phyloP scores from a whole-genome alignment of 2,888 invertebrate genomes.

The Parasteatoda lunata region DNA sequence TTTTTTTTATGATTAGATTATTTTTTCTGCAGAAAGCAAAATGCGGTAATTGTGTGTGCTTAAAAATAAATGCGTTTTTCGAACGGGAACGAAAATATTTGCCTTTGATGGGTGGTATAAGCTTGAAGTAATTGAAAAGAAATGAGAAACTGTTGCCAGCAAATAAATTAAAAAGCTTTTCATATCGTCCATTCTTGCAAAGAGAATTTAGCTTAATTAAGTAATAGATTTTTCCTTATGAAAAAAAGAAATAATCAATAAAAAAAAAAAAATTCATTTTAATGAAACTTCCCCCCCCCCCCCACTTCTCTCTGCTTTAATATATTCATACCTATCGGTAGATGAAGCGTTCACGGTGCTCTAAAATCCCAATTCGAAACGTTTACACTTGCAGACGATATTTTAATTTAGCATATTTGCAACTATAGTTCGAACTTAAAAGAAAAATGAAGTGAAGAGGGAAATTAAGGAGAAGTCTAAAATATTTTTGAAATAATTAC shows the following conservation, averaged over 20 bases:
- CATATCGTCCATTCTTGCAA: constrained; percentile 5
- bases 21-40: constrained; percentile 26
- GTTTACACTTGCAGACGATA: not conserved
- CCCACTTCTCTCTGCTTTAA: too few species aligned
- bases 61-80: constrained; percentile 28
- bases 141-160: constrained; percentile 23
- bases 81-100: not conserved
- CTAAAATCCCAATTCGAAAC: not conserved
- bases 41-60: constrained; percentile 62
- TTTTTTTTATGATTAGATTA: too few species aligned
- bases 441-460: too few species aligned
- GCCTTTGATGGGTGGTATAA: constrained; percentile 8
- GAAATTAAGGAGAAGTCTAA: too few species aligned
- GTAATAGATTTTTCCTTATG: not conserved
- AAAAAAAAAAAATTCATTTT: too few species aligned
- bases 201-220: constrained; percentile 51
- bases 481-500: too few species aligned
- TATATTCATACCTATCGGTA: too few species aligned
- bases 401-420: not conserved
- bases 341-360: not conserved
- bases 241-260: not conserved
- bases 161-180: constrained; percentile 56
- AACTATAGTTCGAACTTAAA: not conserved
- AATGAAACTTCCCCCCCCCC: too few species aligned
- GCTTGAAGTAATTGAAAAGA: constrained; percentile 57